Evolutionary conservation across 2,113 vertebrate species (phyloP).

Genomic region (Burhinus oedicnemus): DNA sequence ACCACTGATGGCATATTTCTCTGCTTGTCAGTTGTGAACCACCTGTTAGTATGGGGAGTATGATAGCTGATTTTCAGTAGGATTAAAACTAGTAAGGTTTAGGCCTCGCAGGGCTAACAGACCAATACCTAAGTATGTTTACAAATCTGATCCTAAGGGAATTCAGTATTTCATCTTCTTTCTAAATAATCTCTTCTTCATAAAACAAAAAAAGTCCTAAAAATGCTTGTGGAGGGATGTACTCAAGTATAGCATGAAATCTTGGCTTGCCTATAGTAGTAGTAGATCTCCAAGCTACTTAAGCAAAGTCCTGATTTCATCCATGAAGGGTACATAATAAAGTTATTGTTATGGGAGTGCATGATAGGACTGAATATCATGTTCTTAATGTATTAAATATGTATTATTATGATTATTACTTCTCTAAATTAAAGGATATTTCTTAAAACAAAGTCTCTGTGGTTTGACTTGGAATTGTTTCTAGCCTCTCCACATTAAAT

Average conservation of each 20-base stretch:
- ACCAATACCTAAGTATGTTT: not conserved
- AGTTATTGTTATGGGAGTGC: not conserved
- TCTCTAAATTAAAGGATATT: not conserved
- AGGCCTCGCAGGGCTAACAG: too few species aligned
- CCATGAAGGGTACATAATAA: not conserved
- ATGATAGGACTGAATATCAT: not conserved
- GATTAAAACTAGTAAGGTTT: not conserved
- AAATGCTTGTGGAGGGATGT: not conserved
- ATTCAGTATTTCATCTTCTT: not conserved
- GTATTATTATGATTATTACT: not conserved
- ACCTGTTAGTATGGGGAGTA: not conserved
- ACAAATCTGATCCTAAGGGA: not conserved
- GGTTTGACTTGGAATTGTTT: not conserved
- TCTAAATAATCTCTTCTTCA: not conserved
- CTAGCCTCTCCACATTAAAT: not conserved
- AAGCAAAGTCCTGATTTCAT: not conserved
- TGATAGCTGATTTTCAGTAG: not conserved
- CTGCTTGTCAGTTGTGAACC: not conserved
- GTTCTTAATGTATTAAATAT: not conserved
- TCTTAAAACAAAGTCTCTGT: not conserved
- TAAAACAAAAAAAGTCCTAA: not conserved
- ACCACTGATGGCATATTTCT: not conserved
- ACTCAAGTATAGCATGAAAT: not conserved
- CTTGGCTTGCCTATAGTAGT: not conserved
- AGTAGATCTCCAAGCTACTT: not conserved